Evolutionary conservation across 2,113 vertebrate species (phyloP).

Genomic region (Crocuta crocuta): DNA sequence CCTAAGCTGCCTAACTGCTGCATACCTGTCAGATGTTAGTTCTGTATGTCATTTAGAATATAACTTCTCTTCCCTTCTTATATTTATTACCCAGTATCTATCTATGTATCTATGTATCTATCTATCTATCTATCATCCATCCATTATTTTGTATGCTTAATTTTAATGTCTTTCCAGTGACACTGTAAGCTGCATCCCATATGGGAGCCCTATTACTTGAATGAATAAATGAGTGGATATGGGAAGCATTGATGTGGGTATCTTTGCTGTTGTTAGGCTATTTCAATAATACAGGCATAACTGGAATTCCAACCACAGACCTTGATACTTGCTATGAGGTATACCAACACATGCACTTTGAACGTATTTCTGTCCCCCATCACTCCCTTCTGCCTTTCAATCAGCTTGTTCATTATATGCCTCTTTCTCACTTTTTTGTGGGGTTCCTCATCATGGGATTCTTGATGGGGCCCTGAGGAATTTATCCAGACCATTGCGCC

Average conservation of each 20-base stretch:
- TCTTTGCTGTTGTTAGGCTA: background rate
- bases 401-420: slow-evolving; percentile 64
- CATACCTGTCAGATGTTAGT: background rate
- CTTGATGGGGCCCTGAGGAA: slow-evolving; percentile 79
- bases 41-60: background rate
- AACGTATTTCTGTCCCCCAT: slow-evolving; percentile 64
- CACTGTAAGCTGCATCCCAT: background rate
- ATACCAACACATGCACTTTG: slow-evolving; percentile 48
- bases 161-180: background rate
- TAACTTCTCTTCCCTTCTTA: background rate
- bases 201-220: background rate
- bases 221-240: background rate
- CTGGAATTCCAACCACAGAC: background rate
- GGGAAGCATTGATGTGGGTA: background rate
- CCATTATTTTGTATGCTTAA: background rate
- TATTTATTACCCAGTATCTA: background rate
- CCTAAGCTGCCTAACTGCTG: background rate
- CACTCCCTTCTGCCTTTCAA: slow-evolving; percentile 21
- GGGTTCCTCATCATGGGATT: slow-evolving; percentile 73
- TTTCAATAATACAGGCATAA: background rate
- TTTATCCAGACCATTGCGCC: slow-evolving; percentile 71
- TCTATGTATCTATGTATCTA: background rate
- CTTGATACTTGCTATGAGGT: background rate
- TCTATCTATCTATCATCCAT: background rate
- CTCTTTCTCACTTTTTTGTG: slow-evolving; percentile 70